Base-by-base conservation (phyloP, 2,113 vertebrate species). In the Sula dactylatra region DNA sequence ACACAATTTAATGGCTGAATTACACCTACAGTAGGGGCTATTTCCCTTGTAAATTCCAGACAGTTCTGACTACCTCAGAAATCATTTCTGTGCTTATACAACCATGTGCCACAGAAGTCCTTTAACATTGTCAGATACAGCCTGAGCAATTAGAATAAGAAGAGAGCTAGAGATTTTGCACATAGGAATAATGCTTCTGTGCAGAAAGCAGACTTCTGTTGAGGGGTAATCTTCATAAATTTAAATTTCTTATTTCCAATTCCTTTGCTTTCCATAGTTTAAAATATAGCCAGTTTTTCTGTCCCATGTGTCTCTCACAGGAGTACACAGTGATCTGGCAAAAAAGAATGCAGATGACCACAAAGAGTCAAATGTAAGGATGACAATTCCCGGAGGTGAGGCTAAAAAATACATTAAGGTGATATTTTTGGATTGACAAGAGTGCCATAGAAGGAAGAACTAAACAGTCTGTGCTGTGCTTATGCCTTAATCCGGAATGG, bases 61-160 rank as follows among this genome's bases (percentile, higher is more conserved):
- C 27, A 38, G 14, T 36, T 83, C 38, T 55, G n/a, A 40, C 44
- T 83, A 49, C n/a, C n/a, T 74, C 55, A 50, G 47, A 80, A 88
- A 42, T 76, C 11, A 64, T 86, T 76, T 86, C 47, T 49, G 12
- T 61, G 13, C 31, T 44, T 76, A 8, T 10, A 16, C 20, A 34
- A 18, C 45, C 16, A 47, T 0, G 0, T 83, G 32, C 29, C 13
- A 29, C 13, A n/a, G 21, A 73, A 69, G 17, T 50, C 29, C 8
- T 83, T 76, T 77, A 56, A 29, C 9, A 22, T 78, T 78, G 13
- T n/a, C 19, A 72, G 44, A 38, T 27, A 15, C 15, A 73, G 10
- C 4, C 21, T 32, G 16, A 49, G 5, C 11, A 84, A 61, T n/a
- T 6, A 70, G 13, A 54, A 42, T 44, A 80, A 71, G 9, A 70